Evolutionary conservation across 1,140 invertebrate species (phyloP).

Genomic region (Apis florea): DNA sequence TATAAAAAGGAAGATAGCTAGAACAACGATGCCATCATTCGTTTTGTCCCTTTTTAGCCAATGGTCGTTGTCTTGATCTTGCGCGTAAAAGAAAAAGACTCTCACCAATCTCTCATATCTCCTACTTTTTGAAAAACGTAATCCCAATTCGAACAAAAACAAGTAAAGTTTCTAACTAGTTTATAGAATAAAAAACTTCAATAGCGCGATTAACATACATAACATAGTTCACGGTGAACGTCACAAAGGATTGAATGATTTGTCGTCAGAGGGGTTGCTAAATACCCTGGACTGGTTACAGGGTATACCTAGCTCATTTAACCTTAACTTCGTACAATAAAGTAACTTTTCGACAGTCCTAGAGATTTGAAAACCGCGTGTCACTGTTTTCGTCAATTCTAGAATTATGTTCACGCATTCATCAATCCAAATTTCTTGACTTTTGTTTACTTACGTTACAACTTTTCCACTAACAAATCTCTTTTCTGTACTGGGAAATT

Average conservation of each 20-base stretch:
- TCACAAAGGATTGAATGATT: conserved; percentile 54
- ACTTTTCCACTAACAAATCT: conserved; percentile 72
- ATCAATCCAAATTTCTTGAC: conserved; percentile 13
- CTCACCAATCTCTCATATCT: conserved; percentile 22
- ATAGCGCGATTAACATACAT: conserved; percentile 34
- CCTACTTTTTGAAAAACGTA: conserved; percentile 32
- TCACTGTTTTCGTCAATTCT: conserved; percentile 24
- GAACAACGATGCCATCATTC: conserved; percentile 48
- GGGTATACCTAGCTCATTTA: conserved; percentile 56
- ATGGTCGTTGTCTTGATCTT: conserved; percentile 41
- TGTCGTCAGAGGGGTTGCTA: conserved; percentile 55
- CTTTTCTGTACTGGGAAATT: conserved; percentile 72
- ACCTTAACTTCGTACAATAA: conserved; percentile 64
- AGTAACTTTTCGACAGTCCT: conserved; percentile 13
- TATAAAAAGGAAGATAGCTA: conserved; percentile 33
- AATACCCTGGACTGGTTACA: conserved; percentile 43
- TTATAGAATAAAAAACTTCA: conserved; percentile 31
- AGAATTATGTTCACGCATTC: conserved; percentile 15
- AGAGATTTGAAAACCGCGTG: conserved; percentile 1
- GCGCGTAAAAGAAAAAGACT: conserved; percentile 42
- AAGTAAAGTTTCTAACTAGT: conserved; percentile 23
- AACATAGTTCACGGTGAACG: conserved; percentile 47
- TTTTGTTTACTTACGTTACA: conserved; percentile 69
- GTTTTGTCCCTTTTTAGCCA: conserved; percentile 44
- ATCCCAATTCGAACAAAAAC: conserved; percentile 4